These are phyloP conservation scores for Helicoverpa zea DNA, from an alignment of 1,140 invertebrate genomes.

Conservation along the genomic window DNA sequence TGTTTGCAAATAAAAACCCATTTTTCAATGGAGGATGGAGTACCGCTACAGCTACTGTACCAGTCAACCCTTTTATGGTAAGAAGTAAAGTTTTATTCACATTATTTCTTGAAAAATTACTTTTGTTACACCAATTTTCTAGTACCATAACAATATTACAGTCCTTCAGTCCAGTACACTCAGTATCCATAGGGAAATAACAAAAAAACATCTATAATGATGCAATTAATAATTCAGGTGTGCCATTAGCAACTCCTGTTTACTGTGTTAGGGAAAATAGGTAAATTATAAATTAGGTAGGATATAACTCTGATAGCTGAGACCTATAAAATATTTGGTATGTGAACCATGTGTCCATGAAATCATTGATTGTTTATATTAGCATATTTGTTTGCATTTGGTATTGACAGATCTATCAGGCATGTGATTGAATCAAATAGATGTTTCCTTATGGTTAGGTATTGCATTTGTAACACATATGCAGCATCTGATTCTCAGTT, in stretches of 20 bases:
- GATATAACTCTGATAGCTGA: background rate
- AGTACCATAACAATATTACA: no score
- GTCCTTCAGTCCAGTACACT: no score
- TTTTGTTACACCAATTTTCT: background rate
- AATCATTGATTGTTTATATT: constrained; percentile 1
- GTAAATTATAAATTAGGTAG: no score
- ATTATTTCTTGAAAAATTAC: background rate
- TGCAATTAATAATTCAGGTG: no score
- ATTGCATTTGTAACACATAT: background rate
- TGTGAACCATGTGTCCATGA: background rate
- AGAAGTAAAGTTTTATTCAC: constrained; percentile 47
- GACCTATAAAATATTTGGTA: background rate
- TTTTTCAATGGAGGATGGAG: constrained; percentile 82
- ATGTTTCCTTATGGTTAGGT: background rate
- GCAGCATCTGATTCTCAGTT: constrained; percentile 12
- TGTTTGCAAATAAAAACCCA: constrained; percentile 79
- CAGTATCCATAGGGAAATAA: no score
- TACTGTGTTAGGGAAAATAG: no score
- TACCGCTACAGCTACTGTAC: constrained; percentile 62
- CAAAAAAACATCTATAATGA: no score
- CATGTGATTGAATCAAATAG: constrained; percentile 13
- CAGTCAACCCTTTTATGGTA: constrained; percentile 82
- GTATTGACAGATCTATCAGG: constrained; percentile 22
- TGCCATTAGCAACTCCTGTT: no score
- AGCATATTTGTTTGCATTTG: constrained; percentile 11